A percentile compares a stretch with the other conserved stretches of the same genome.
Evolutionary conservation across 2,888 invertebrate genomes (phyloP).

Genomic region (Amiota minor): DNA sequence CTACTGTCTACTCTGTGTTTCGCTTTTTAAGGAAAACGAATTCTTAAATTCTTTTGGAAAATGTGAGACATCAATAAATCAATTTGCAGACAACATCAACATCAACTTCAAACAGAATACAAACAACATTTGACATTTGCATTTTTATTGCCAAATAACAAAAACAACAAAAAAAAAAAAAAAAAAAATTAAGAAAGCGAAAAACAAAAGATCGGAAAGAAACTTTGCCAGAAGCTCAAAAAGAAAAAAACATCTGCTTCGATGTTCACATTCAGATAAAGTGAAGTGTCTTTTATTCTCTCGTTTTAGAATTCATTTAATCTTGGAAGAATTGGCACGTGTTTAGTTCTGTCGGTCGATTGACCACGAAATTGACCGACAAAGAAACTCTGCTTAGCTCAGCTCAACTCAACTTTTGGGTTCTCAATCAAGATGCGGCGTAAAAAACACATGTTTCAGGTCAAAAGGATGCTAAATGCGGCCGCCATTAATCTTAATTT

Average conservation of each 20-base stretch:
- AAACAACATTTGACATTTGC: not conserved
- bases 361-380: not conserved
- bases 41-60: not conserved
- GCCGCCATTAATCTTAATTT: constrained; percentile 23
- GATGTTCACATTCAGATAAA: constrained; percentile 14
- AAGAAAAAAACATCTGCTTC: constrained; percentile 14
- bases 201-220: too few relatives aligned
- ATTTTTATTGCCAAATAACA: constrained; percentile 25
- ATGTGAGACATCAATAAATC: constrained; percentile 20
- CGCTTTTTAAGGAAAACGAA: too few relatives aligned
- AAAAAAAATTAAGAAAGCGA: not conserved
- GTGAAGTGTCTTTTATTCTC: not conserved
- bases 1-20: too few relatives aligned
- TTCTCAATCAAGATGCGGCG: constrained; percentile 22
- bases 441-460: constrained; percentile 25
- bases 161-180: not conserved
- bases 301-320: not conserved
- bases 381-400: not conserved
- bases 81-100: constrained; percentile 16
- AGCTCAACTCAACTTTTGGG: not conserved
- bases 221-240: constrained; percentile 3
- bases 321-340: constrained; percentile 19
- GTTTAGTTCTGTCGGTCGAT: constrained; percentile 3
- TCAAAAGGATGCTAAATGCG: not conserved
- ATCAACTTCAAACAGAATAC: not conserved